phyloP scores from a whole-genome alignment of 2,797 vertebrate genomes.

The Sternotherus odoratus region DNA sequence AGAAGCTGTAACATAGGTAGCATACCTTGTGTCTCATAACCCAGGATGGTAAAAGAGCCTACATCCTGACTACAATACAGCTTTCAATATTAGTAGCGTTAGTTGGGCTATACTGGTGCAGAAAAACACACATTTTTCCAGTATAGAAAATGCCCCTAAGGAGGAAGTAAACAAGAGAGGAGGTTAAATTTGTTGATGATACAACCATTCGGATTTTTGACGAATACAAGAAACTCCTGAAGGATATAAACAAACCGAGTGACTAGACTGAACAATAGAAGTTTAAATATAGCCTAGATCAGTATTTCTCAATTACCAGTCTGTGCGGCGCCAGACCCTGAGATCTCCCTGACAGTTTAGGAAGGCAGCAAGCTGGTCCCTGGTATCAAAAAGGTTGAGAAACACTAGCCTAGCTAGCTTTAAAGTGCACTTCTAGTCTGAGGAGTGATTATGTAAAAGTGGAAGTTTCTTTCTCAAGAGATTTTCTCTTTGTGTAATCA shows the following conservation, averaged over 20 bases:
- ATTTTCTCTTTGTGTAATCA: background rate
- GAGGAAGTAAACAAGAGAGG: background rate
- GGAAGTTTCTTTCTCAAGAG: background rate
- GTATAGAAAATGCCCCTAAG: background rate
- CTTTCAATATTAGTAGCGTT: background rate
- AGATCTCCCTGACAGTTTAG: background rate
- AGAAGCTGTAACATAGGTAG: background rate
- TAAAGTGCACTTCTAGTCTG: background rate
- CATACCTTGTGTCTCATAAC: background rate
- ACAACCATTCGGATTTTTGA: background rate
- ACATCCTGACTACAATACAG: too few relatives aligned
- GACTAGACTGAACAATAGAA: background rate
- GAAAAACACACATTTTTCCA: background rate
- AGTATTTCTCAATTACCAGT: background rate
- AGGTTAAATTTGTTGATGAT: background rate
- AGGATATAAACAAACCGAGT: background rate
- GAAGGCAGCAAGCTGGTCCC: background rate
- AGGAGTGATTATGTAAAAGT: background rate
- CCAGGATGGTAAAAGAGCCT: background rate
- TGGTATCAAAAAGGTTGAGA: background rate
- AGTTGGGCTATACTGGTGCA: background rate
- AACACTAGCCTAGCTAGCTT: background rate
- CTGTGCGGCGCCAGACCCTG: background rate
- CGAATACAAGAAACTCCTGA: background rate
- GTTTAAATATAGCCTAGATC: background rate